Percentiles rank a stretch among this genome's conserved stretches.
These are phyloP conservation scores for Panthera leo DNA, from an alignment of 2,113 vertebrate genomes.

Conservation along the genomic window DNA sequence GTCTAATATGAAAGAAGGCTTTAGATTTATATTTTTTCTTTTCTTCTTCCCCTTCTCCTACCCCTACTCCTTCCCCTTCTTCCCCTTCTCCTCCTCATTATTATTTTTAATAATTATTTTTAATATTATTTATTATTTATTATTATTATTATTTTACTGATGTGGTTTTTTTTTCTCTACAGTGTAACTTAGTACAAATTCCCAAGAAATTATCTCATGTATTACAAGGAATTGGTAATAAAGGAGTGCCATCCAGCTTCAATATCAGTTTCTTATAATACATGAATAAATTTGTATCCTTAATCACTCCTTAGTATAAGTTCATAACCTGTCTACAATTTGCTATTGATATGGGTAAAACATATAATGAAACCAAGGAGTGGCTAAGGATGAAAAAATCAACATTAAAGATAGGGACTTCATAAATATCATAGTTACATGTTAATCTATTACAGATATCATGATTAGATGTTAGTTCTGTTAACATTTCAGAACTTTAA, in stretches of 20 bases:
- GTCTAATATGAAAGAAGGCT: neutral
- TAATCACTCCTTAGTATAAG: neutral
- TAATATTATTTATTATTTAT: no score
- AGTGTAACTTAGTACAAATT: neutral
- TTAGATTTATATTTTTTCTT: neutral
- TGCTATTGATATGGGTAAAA: neutral
- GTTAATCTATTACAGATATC: neutral
- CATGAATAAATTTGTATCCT: neutral
- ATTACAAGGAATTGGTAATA: neutral
- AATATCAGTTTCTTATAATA: neutral
- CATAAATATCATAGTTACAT: neutral
- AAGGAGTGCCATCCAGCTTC: neutral
- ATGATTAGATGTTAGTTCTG: neutral
- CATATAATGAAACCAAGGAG: neutral
- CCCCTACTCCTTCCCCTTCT: neutral
- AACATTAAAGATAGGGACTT: neutral
- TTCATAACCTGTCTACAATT: neutral
- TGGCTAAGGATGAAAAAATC: neutral
- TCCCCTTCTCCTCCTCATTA: neutral
- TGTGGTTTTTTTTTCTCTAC: neutral
- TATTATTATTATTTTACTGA: neutral
- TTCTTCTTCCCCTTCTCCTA: neutral
- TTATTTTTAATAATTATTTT: no score
- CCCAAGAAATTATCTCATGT: neutral
- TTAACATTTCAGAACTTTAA: neutral